phyloP scores from a whole-genome alignment of 1,140 invertebrate genomes.

The Drosophila albomicans region DNA sequence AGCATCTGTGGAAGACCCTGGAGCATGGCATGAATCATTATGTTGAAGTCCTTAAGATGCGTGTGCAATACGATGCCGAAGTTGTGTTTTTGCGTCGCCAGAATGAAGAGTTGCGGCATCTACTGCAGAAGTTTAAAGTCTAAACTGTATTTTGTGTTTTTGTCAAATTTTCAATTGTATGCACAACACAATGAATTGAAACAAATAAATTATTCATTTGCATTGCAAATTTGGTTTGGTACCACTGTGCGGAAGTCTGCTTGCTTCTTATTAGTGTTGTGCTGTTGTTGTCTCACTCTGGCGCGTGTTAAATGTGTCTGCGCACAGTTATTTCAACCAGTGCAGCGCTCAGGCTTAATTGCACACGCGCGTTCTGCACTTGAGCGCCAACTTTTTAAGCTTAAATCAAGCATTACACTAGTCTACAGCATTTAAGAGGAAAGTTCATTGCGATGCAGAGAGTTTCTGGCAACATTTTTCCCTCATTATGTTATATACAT shows the following conservation, averaged over 20 bases:
- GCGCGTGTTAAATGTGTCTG: not conserved
- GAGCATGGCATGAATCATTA: constrained; percentile 87
- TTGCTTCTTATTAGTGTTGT: constrained; percentile 4
- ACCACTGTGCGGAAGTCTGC: not conserved
- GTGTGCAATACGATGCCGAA: constrained; percentile 85
- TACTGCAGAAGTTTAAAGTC: constrained; percentile 84
- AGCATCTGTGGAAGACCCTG: constrained; percentile 86
- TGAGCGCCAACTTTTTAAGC: not conserved
- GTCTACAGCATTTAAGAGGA: not conserved
- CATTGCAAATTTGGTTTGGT: not conserved
- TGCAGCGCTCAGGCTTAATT: not conserved
- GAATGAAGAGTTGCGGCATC: constrained; percentile 86
- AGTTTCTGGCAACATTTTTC: too few species aligned
- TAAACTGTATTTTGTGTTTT: constrained; percentile 14
- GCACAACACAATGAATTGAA: not conserved
- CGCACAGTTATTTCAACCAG: constrained; percentile 4
- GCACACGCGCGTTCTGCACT: too few species aligned
- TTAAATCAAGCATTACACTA: constrained; percentile 7
- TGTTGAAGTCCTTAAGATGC: constrained; percentile 86
- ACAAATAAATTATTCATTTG: constrained; percentile 1
- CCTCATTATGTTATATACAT: too few species aligned
- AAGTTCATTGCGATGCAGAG: too few species aligned
- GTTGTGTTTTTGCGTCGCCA: constrained; percentile 85
- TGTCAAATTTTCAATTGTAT: constrained; percentile 12
- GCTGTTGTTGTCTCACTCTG: not conserved